Evolutionary conservation across 2,888 invertebrate genomes (phyloP), one percentile per base, ranked within the genome.

Genomic region (Ectemnius continuus): DNA sequence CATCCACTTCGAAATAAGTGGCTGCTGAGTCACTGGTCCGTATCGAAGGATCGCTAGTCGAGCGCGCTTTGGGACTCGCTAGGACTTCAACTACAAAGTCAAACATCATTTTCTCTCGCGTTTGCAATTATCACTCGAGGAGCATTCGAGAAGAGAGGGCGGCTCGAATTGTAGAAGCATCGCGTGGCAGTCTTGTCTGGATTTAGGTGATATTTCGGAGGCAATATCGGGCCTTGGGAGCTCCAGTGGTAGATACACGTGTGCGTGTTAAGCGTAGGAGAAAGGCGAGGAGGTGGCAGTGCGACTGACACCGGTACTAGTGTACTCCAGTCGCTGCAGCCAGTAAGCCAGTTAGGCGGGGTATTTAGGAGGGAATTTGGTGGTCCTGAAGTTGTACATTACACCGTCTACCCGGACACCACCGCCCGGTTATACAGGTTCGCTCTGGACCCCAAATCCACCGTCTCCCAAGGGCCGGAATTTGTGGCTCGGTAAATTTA

Each of bases 341-440:
- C 70, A 71, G 77, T 88, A 88, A 89, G 89, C 89, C 88, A 89
- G 89, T 90, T 89, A 89, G 88, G 84, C 85, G 81, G 87, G 86
- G 87, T 88, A 89, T 89, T 90, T 89, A 88, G 88, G 84, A 87
- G 87, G 85, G 86, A 88, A 88, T 88, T 88, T 87, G 82, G 84
- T 67, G 82, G 86, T 86, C 85, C 86, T 85, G 82, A 89, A 89
- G 88, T 89, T 90, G 88, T 88, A 88, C 84, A 87, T 90, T 89
- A 89, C 85, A 88, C 78, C 80, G 74, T 86, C 86, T 79, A 81
- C 80, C 74, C 76, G 79, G 61, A 81, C 75, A 76, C 79, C 36
- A 36, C 36, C 8, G 36, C 36, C 70, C 81, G 75, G 83, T 83
- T 76, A 79, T 76, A 75, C 80, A 77, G 78, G 75, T 75, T 67